Evolutionary conservation across 2,888 invertebrate species (phyloP), one percentile per base, ranked within the genome.

Genomic region (Pseudanteris insignis): DNA sequence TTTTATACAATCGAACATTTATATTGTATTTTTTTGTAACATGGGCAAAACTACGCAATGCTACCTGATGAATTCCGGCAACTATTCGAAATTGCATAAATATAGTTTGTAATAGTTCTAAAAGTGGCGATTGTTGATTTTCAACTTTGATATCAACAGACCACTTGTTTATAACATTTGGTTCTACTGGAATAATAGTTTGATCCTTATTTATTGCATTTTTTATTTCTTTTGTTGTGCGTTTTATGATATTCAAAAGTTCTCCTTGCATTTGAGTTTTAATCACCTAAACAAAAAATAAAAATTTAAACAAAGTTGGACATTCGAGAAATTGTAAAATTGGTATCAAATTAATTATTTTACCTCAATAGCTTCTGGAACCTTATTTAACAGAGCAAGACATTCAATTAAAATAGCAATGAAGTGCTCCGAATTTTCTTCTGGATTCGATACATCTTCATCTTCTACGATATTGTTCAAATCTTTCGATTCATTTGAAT

Each of bases 391-490:
- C 55, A 91, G 86, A 8, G 89, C 91, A 41, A 96, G 84, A 61
- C 94, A 94, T 76, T 95, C 93, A 0, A 94, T 86, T 30, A 94
- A 85, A 69, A 91, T 86, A 70, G 91, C 88, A 73, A 94, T 88
- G 61, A 88, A 90, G 73, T 88, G 86, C 64, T 85, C 85, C 36
- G 87, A 83, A 76, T 86, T 85, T 38, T 85, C 81, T 69, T 87
- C 86, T 1, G 85, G 83, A 76, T 86, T 85, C 11, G 81, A 69
- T n/a, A 82, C 75, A 67, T 85, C 84, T 13, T 85, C 80, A 71
- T 86, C 85, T 68, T 87, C 86, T 38, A 84, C 82, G 10, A 86
- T 78, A 67, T 85, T 84, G 51, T 69, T 70, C 47, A 74, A 47
- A 58, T 77, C 74, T 60, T 74, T 33, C 3, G 30, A 68, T 10